These are phyloP conservation scores for Acipenser oxyrinchus DNA, from an alignment of 2,797 vertebrate genomes.

Conservation along the genomic window DNA sequence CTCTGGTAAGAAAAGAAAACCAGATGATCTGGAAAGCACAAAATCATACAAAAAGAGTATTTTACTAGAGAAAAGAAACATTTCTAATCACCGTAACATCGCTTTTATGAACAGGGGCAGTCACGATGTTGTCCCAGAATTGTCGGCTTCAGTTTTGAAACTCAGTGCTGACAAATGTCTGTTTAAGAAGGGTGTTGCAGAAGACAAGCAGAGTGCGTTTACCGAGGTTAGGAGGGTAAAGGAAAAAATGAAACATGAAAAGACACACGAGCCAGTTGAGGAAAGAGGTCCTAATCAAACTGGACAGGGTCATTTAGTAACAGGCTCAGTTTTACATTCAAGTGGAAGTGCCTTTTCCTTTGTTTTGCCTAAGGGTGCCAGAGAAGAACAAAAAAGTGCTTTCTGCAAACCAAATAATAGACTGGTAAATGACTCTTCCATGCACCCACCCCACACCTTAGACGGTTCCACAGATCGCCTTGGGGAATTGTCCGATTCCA, in stretches of 20 bases:
- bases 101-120: conserved; percentile 33
- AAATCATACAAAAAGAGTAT: conserved; percentile 51
- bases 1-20: conserved; percentile 48
- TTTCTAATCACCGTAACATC: conserved; percentile 45
- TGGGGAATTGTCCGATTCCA: conserved; percentile 54
- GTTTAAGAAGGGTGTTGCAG: conserved; percentile 39
- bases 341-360: conserved; percentile 62
- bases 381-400: conserved; percentile 70
- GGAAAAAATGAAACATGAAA: conserved; percentile 38
- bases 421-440: conserved; percentile 31
- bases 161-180: conserved; percentile 37
- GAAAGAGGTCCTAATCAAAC: background rate
- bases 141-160: conserved; percentile 42
- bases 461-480: conserved; percentile 41
- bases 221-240: conserved; percentile 44
- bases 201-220: conserved; percentile 56
- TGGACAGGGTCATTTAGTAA: conserved; percentile 22
- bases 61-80: conserved; percentile 71
- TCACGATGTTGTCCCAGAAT: conserved; percentile 16
- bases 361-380: conserved; percentile 46
- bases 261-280: conserved; percentile 25
- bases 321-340: conserved; percentile 34
- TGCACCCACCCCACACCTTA: conserved; percentile 33
- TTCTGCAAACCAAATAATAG: conserved; percentile 75
- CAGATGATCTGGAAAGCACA: conserved; percentile 43